Base-by-base conservation (phyloP, 2,888 invertebrate genomes). In the Ganaspis brasiliensis region DNA sequence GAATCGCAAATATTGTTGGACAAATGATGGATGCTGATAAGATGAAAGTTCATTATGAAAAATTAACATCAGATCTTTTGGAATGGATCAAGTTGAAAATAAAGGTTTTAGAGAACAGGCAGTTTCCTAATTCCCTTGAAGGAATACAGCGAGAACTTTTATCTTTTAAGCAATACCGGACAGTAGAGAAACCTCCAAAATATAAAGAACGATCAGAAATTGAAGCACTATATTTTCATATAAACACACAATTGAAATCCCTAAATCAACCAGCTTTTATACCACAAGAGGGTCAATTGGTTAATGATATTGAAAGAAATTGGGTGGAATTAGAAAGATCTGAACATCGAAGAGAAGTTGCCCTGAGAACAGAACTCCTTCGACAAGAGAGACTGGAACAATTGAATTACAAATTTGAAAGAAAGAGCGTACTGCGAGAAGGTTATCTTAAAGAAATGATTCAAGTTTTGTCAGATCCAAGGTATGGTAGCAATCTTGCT, bases 401-500 rank as follows among this genome's bases (percentile, higher is more conserved):
- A 87, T 93, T 99, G 63, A 98, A 98, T 88, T 97, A 97, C 91
- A 97, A 98, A 90, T 99, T 99, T 91, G 97, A 98, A 88, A 95
- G 97, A 85, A 99, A 99, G 94, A 97, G 97, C 79, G 96, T 97
- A 0, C 94, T 99, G 70, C 94, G 99, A 72, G 98, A 99, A 87
- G 97, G 98, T 0, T 99, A 99, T 92, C 92, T 99, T 79, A 97
- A 97, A 92, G 99, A 99, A 92, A 99, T 99, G 98, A 98, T 97
- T 84, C 97, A 97, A 91, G 98, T 99, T 16, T 92, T 99, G 19
- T 96, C 97, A 0, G 98, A 98, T 92, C 97, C 97, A 0, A 94
- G 98, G 75, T 98, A 98, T 92, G 97, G 97, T 1, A 96, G 96
- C 85, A 97, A 97, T 92, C 92, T 98, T 83, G 94, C 96, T 0